Conservation (phyloP, 1,140 invertebrate genomes). For the Aphis gossypii region DNA sequence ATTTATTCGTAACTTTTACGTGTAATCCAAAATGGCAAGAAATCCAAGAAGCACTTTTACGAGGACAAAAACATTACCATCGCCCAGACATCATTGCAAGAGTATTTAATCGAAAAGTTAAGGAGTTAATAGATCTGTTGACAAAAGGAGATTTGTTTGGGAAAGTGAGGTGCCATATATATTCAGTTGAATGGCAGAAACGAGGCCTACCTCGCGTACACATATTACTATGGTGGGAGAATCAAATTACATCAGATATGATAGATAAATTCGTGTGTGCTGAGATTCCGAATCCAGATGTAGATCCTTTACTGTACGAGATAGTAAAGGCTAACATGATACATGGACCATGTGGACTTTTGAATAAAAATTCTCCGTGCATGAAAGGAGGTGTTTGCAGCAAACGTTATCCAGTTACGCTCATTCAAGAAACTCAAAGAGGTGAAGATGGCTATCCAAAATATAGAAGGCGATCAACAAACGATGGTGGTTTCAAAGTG, state of each 20-base stretch:
- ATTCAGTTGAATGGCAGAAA: too few relatives aligned
- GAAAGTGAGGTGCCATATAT: too few relatives aligned
- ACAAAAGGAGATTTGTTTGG: too few relatives aligned
- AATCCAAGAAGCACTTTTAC: too few relatives aligned
- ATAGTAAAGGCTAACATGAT: conserved; percentile 19
- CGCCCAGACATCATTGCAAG: not conserved
- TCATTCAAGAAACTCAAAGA: conserved; percentile 62
- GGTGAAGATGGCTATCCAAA: conserved; percentile 65
- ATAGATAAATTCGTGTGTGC: conserved; percentile 37
- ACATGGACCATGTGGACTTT: conserved; percentile 33
- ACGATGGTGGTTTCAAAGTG: conserved; percentile 59
- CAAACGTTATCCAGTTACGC: conserved; percentile 64
- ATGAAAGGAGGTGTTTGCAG: conserved; percentile 60
- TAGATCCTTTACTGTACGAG: conserved; percentile 3
- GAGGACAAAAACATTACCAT: too few relatives aligned
- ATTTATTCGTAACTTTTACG: too few relatives aligned
- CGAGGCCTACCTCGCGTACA: too few relatives aligned
- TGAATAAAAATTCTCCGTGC: conserved; percentile 59
- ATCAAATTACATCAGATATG: not conserved
- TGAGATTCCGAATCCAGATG: not conserved
- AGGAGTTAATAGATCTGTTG: too few relatives aligned
- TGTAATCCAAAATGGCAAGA: too few relatives aligned
- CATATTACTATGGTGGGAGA: too few relatives aligned
- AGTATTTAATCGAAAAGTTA: not conserved
- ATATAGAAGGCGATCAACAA: conserved; percentile 63